These are phyloP conservation scores for Drosophila kohkoa DNA, from an alignment of 1,140 invertebrate species.

Conservation along the genomic window DNA sequence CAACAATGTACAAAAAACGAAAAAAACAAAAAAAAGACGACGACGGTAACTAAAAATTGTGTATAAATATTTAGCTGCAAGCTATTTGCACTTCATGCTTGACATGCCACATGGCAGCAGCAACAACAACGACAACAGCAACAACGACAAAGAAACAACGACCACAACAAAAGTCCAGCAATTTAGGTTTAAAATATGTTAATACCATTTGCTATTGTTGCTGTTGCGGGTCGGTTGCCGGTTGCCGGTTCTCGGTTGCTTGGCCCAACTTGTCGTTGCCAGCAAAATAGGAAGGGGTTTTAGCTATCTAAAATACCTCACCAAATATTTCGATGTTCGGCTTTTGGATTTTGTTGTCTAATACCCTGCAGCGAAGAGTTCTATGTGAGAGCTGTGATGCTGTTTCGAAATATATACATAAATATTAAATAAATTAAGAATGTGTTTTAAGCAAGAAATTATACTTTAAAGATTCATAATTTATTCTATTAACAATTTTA, in stretches of 20 bases:
- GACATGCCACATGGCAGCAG: constrained; percentile 51
- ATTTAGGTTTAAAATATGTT: constrained; percentile 80
- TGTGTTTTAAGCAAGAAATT: neutral
- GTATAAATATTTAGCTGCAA: constrained; percentile 59
- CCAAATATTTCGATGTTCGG: constrained; percentile 73
- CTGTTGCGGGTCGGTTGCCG: constrained; percentile 65
- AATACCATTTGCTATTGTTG: constrained; percentile 57
- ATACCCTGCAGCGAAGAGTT: constrained; percentile 32
- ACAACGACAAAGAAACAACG: constrained; percentile 47
- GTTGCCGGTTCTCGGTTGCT: constrained; percentile 51
- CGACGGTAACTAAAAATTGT: constrained; percentile 49
- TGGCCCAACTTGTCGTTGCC: constrained; percentile 6
- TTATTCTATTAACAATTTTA: no score
- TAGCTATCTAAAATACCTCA: constrained; percentile 51
- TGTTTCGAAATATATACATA: neutral
- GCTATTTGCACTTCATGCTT: constrained; percentile 81
- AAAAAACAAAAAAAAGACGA: constrained; percentile 13
- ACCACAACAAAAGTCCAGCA: constrained; percentile 59
- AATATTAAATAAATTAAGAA: neutral
- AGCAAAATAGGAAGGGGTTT: constrained; percentile 14
- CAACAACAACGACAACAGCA: constrained; percentile 37
- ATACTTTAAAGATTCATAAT: no score
- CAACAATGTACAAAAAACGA: neutral
- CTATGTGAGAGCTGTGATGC: neutral
- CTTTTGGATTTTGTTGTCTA: constrained; percentile 42